These are phyloP conservation scores for Limanda limanda DNA, from an alignment of 2,113 vertebrate genomes.

Conservation along the genomic window DNA sequence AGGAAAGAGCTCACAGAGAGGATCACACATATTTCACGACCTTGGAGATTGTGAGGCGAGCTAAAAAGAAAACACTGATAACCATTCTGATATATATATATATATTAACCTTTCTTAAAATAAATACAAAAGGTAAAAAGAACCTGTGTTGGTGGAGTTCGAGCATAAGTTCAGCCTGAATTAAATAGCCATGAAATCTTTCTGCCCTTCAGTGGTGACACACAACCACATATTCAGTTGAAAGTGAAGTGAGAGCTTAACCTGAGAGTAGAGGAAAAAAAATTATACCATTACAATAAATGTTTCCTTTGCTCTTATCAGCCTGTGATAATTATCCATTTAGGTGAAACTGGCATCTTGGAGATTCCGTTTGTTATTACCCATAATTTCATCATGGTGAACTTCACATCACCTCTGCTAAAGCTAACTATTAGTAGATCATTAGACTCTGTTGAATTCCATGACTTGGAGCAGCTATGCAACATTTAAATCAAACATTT, in stretches of 20 bases:
- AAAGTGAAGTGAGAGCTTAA: neutral
- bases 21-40: constrained; percentile 4
- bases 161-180: neutral
- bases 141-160: too few relatives aligned
- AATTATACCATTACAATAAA: neutral
- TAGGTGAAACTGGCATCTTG: neutral
- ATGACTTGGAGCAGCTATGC: neutral
- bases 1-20: constrained; percentile 16
- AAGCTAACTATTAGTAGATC: neutral
- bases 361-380: neutral
- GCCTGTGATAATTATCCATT: neutral
- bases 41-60: constrained; percentile 13
- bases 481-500: neutral
- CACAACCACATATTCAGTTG: neutral
- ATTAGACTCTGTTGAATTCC: neutral
- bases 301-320: too few relatives aligned
- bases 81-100: too few relatives aligned
- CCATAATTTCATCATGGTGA: neutral
- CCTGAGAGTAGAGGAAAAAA: neutral
- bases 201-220: neutral
- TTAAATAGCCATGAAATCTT: neutral
- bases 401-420: neutral
- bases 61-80: neutral
- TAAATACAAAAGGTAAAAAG: too few relatives aligned
- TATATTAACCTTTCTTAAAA: too few relatives aligned